A percentile compares a stretch with the other conserved stretches of the same genome.
Evolutionary conservation across 2,797 vertebrate species (phyloP).

Genomic region (Coregonus sp.): DNA sequence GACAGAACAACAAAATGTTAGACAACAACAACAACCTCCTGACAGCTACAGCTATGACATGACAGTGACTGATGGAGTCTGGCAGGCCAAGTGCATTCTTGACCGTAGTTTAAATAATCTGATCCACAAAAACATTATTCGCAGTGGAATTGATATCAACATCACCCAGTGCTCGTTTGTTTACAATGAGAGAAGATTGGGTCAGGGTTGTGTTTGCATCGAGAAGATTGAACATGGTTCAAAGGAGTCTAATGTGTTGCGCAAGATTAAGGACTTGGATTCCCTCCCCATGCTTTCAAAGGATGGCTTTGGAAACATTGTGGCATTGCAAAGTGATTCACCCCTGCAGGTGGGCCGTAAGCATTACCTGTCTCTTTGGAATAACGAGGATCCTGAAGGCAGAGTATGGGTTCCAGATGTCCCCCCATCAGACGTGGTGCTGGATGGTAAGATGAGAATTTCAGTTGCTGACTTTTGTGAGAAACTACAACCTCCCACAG

Average conservation of each 20-base stretch:
- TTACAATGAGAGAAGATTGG: conserved; percentile 80
- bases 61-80: conserved; percentile 79
- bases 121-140: conserved; percentile 77
- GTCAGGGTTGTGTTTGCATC: conserved; percentile 76
- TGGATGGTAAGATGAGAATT: conserved; percentile 78
- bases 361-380: conserved; percentile 90
- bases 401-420: conserved; percentile 71
- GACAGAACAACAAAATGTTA: conserved; percentile 43
- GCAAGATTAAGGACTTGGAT: conserved; percentile 19
- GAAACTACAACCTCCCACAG: not conserved
- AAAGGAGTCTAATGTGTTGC: conserved; percentile 29
- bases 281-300: conserved; percentile 61
- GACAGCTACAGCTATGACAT: conserved; percentile 83
- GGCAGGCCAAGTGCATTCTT: conserved; percentile 76
- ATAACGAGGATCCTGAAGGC: conserved; percentile 88
- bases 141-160: conserved; percentile 70
- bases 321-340: conserved; percentile 50
- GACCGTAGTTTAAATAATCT: conserved; percentile 68
- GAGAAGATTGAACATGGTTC: conserved; percentile 61
- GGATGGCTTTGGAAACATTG: conserved; percentile 51
- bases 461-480: not conserved
- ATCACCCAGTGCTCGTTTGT: conserved; percentile 76
- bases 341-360: conserved; percentile 76
- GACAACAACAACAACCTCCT: not conserved
- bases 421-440: conserved; percentile 54